Percentiles rank a stretch among this genome's conserved stretches.
These are phyloP conservation scores for Acanthosoma haemorrhoidale DNA, from an alignment of 2,888 invertebrate genomes.

Conservation along the genomic window DNA sequence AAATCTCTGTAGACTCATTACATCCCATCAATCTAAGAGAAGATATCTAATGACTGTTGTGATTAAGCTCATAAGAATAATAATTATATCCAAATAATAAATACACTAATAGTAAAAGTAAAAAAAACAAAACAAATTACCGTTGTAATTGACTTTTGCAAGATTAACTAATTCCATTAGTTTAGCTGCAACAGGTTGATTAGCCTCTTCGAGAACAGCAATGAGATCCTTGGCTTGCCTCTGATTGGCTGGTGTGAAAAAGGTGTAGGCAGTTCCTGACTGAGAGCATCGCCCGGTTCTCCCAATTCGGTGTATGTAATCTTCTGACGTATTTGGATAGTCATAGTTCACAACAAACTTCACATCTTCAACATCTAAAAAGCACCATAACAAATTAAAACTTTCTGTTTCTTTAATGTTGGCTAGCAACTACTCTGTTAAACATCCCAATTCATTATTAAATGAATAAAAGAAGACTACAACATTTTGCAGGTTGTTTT, in stretches of 20 bases:
- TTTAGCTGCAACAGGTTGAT: constrained; percentile 76
- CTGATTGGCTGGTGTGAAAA: constrained; percentile 86
- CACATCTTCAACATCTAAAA: constrained; percentile 78
- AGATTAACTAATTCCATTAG: constrained; percentile 67
- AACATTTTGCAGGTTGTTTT: too few relatives aligned
- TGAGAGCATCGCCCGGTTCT: constrained; percentile 90
- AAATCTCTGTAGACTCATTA: too few relatives aligned
- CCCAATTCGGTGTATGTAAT: constrained; percentile 95
- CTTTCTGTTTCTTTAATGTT: too few relatives aligned
- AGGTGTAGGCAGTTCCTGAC: constrained; percentile 92
- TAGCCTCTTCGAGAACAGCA: constrained; percentile 86
- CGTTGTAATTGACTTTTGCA: constrained; percentile 45
- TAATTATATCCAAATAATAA: not conserved
- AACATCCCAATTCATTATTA: too few relatives aligned
- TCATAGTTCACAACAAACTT: constrained; percentile 97
- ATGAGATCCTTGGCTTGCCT: constrained; percentile 89
- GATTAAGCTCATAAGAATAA: too few relatives aligned
- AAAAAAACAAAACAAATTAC: constrained; percentile 32
- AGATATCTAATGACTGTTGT: too few relatives aligned
- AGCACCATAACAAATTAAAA: too few relatives aligned
- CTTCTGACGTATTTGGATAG: constrained; percentile 95
- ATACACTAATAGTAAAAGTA: not conserved
- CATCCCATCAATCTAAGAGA: too few relatives aligned
- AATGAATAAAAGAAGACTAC: too few relatives aligned
- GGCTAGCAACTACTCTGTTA: too few relatives aligned